Evolutionary conservation across 1,140 invertebrate species (phyloP).

Genomic region (Zaprionus africanus): DNA sequence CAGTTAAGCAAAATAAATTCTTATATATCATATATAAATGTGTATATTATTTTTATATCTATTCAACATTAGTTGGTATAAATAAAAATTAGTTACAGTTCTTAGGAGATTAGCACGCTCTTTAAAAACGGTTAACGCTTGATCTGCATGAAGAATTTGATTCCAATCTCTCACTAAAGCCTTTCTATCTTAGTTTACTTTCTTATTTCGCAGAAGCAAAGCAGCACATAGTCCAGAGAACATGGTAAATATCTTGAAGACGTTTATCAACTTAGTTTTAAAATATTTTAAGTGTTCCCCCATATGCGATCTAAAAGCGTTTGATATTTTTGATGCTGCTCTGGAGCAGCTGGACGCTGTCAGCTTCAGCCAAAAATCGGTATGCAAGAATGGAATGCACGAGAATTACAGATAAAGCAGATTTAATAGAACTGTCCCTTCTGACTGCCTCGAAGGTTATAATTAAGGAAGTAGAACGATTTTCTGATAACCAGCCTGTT

Average conservation of each 20-base stretch:
- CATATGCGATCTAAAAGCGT: background rate
- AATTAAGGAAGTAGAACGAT: conserved; percentile 5
- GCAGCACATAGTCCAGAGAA: background rate
- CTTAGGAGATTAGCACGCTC: too few species aligned
- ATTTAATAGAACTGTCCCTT: conserved; percentile 6
- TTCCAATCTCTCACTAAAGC: background rate
- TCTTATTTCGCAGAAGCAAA: background rate
- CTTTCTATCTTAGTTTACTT: background rate
- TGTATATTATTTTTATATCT: too few species aligned
- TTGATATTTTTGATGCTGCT: conserved; percentile 4
- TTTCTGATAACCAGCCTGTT: background rate
- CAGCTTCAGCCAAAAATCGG: background rate
- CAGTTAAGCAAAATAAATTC: too few species aligned
- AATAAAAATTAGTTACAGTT: too few species aligned
- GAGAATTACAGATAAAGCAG: background rate
- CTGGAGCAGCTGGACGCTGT: background rate
- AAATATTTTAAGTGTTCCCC: too few species aligned
- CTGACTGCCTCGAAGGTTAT: background rate
- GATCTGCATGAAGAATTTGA: background rate
- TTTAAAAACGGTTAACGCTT: background rate
- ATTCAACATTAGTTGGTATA: too few species aligned
- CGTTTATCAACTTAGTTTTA: background rate
- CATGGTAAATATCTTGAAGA: background rate
- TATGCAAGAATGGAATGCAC: background rate
- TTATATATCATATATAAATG: too few species aligned